Evolutionary conservation across 2,113 vertebrate genomes (phyloP).

Genomic region (Spea bombifrons): DNA sequence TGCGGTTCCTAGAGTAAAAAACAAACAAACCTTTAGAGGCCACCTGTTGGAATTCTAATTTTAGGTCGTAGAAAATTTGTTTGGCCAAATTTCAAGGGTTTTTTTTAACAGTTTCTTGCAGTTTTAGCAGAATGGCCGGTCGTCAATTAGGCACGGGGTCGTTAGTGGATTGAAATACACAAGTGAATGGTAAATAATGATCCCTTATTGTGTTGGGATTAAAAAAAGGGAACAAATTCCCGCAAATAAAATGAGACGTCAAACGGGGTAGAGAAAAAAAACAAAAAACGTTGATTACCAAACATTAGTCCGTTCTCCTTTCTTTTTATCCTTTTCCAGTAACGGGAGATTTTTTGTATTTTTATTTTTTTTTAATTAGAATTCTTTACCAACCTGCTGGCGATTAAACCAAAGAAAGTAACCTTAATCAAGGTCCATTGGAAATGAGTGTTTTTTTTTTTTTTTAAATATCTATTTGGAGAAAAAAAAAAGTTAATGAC

Average conservation of each 20-base stretch:
- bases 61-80: too few relatives aligned
- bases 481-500: not conserved
- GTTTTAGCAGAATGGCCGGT: not conserved
- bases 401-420: not conserved
- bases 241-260: not conserved
- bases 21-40: too few relatives aligned
- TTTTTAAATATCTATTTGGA: too few relatives aligned
- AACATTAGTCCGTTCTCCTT: not conserved
- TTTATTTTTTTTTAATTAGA: not conserved
- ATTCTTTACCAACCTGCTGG: not conserved
- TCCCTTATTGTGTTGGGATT: constrained; percentile 15
- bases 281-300: constrained; percentile 20
- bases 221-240: not conserved
- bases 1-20: too few relatives aligned
- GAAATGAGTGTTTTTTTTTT: not conserved
- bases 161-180: not conserved
- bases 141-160: not conserved
- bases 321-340: not conserved
- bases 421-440: not conserved
- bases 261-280: too few relatives aligned
- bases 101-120: not conserved
- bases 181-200: constrained; percentile 10
- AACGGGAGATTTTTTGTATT: not conserved
- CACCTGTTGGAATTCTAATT: too few relatives aligned
- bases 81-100: too few relatives aligned